Base-by-base conservation (phyloP, 2,888 invertebrate genomes). In the Philopedon plagiatum region DNA sequence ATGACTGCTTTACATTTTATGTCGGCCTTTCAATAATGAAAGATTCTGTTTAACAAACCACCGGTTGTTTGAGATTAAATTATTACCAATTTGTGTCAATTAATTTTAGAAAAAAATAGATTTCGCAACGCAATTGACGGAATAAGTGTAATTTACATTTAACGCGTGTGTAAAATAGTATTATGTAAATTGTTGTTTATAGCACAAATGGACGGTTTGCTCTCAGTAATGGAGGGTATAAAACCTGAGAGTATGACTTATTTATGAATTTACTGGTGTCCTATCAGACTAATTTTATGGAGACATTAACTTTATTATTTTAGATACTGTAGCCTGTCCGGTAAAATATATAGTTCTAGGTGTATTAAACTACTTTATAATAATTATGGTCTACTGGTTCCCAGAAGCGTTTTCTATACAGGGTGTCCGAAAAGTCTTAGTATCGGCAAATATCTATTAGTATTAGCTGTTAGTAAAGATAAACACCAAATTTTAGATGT, bases 61-160 rank as follows among this genome's bases (percentile, higher is more conserved):
- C 67, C 51, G 68, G 57, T 72, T 51, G 61, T 62, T 66, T 26
- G 32, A 19, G 8, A 18, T 54, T 63, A 68, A 68, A 72, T 72
- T 72, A 72, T 68, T 63, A 56, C 57, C 72, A 67, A 72, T 72
- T 72, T 68, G 39, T 72, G 72, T 72, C 72, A 72, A 72, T 72
- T 72, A 72, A 62, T 41, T 19, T 34, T 15, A 46, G 54, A 57
- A 71, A 51, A 63, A 49, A 32, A 32, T 21, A 13, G 23, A 51
- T 58, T 71, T 71, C 46, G 71, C 66, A 71, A 71, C 61, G 66
- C 66, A 61, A 66, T 62, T 57, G 29, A 26, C 9, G 18, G 49
- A 69, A 62, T 62, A 46, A 26, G 60, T 51, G 61, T 54, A 69
- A 69, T 69, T 69, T 69, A 62, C 34, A 54, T 29, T 29, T 32